Conservation (phyloP, 2,113 vertebrate species). For the Patagioenas fasciata region DNA sequence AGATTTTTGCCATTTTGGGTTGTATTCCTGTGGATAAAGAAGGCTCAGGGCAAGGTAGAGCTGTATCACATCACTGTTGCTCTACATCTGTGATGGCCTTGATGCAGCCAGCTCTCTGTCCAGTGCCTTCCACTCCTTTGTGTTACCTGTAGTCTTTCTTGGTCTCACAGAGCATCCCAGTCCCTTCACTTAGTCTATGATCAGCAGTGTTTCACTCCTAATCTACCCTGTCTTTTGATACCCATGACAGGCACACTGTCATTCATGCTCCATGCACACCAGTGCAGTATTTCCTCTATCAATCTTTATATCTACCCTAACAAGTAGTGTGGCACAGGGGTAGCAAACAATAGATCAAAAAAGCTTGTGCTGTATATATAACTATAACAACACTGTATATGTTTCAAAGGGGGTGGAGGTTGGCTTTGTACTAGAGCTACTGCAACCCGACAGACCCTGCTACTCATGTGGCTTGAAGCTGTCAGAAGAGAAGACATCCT, state of each 20-base stretch:
- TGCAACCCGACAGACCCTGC: background rate
- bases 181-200: background rate
- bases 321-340: background rate
- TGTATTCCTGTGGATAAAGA: background rate
- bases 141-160: background rate
- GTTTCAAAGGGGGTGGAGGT: background rate
- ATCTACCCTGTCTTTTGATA: background rate
- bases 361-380: background rate
- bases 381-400: background rate
- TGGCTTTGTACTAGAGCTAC: background rate
- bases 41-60: background rate
- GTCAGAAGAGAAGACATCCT: background rate
- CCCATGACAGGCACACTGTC: background rate
- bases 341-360: background rate
- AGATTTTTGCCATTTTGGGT: background rate
- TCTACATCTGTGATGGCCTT: background rate
- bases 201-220: background rate
- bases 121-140: background rate
- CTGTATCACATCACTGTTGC: background rate
- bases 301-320: background rate
- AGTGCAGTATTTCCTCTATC: background rate
- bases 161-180: background rate
- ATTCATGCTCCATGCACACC: fast-evolving
- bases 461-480: background rate
- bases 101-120: background rate